Evolutionary conservation across 1,140 invertebrate genomes (phyloP).

Genomic region (Sitobion miscanthi): DNA sequence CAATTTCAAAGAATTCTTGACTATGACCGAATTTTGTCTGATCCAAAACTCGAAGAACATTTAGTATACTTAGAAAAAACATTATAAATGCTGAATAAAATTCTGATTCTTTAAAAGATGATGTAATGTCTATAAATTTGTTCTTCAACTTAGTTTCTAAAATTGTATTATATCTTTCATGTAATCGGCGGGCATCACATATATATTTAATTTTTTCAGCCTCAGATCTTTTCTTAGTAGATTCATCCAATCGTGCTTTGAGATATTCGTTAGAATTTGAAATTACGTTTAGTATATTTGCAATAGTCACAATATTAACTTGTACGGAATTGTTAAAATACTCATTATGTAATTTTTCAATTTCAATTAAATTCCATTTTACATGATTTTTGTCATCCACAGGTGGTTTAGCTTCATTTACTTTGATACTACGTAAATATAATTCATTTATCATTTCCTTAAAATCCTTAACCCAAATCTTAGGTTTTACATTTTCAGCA

Average conservation of each 20-base stretch:
- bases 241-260: not conserved
- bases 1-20: no score
- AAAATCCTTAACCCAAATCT: no score
- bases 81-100: constrained; percentile 31
- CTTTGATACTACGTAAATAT: no score
- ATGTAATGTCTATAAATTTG: not conserved
- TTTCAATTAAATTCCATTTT: not conserved
- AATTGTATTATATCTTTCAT: not conserved
- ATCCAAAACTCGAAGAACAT: constrained; percentile 22
- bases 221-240: constrained; percentile 24
- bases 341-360: not conserved
- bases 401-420: no score
- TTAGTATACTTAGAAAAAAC: constrained; percentile 40
- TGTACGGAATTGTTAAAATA: constrained; percentile 25
- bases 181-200: constrained; percentile 14
- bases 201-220: constrained; percentile 38
- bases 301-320: constrained; percentile 26
- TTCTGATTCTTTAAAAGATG: not conserved
- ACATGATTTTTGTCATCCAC: no score
- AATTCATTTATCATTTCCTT: no score
- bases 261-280: not conserved
- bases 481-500: no score
- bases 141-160: not conserved
- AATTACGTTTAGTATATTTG: constrained; percentile 29
- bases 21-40: constrained; percentile 10